phyloP scores from a whole-genome alignment of 2,113 vertebrate species.

The Protobothrops mucrosquamatus region DNA sequence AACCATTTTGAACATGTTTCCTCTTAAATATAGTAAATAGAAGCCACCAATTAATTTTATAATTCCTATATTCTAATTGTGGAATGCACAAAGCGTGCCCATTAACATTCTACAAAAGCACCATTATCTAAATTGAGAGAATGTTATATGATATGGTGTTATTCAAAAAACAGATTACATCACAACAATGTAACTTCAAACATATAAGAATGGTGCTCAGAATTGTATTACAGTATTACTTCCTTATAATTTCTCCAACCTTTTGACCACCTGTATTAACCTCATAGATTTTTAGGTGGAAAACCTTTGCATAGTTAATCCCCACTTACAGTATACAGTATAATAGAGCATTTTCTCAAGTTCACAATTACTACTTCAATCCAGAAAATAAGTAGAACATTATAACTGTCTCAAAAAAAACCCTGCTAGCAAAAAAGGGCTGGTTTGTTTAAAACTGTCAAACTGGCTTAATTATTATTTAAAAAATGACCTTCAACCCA shows the following conservation, averaged over 20 bases:
- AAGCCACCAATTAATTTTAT: background rate
- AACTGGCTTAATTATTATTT: background rate
- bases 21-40: background rate
- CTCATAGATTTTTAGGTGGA: background rate
- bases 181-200: background rate
- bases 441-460: background rate
- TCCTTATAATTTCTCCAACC: background rate
- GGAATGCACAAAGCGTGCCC: background rate
- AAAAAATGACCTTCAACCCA: background rate
- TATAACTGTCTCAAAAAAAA: background rate
- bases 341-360: background rate
- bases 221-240: background rate
- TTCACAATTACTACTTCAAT: background rate
- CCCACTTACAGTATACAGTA: background rate
- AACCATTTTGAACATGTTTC: background rate
- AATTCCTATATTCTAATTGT: background rate
- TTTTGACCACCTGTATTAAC: background rate
- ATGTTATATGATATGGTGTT: background rate
- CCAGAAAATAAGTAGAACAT: background rate
- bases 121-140: background rate
- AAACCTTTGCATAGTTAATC: background rate
- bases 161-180: background rate
- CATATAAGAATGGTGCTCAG: background rate
- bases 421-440: background rate
- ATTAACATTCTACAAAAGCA: background rate